A percentile compares a stretch with the other conserved stretches of the same genome.
Evolutionary conservation across 2,113 vertebrate genomes (phyloP).

Genomic region (Pteronura brasiliensis): DNA sequence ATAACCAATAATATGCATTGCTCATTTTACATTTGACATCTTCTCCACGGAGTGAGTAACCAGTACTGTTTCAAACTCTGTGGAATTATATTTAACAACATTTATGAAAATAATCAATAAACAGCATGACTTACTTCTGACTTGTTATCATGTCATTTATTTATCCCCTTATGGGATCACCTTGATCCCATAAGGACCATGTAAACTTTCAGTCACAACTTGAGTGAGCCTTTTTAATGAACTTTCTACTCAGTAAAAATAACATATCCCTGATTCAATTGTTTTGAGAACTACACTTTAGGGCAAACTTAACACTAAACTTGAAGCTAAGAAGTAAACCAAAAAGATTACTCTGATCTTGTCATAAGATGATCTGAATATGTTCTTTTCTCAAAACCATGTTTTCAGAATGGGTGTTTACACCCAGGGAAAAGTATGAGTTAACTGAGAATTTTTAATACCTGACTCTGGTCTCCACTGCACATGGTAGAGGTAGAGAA

Average conservation of each 20-base stretch:
- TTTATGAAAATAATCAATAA: constrained; percentile 27
- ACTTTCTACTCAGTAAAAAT: neutral
- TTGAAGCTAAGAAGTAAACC: neutral
- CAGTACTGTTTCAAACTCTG: constrained; percentile 26
- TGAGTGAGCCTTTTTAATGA: neutral
- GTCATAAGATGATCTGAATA: neutral
- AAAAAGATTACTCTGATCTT: neutral
- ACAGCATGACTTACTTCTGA: constrained; percentile 12
- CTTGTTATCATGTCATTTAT: neutral
- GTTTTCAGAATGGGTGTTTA: neutral
- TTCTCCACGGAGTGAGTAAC: neutral
- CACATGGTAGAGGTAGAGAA: neutral
- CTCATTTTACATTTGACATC: neutral
- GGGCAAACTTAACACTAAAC: neutral
- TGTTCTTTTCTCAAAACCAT: neutral
- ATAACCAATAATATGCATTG: neutral
- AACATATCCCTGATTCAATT: neutral
- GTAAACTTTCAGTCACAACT: neutral
- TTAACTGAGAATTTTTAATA: neutral
- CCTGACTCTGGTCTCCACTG: neutral
- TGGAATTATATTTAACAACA: neutral
- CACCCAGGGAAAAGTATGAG: neutral
- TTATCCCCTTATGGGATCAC: neutral
- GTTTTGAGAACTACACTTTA: neutral
- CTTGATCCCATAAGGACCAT: neutral